Percentiles rank a stretch among this genome's conserved stretches.
Conservation (phyloP, 2,113 vertebrate species). For the Ceyx melanurus region DNA sequence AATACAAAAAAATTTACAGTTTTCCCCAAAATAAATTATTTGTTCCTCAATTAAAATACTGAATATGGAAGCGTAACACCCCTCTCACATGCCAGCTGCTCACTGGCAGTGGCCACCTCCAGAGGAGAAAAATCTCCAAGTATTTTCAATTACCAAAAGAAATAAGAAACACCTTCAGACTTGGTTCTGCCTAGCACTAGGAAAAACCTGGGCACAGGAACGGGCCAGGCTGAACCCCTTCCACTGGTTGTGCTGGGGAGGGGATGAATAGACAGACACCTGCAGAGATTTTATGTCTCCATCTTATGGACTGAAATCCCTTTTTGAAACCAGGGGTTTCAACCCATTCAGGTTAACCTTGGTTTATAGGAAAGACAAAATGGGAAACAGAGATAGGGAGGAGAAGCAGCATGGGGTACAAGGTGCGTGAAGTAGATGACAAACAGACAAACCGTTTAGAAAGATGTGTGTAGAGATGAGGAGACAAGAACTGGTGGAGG, state of each 20-base stretch:
- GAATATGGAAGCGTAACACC: slow-evolving; percentile 54
- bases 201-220: not conserved
- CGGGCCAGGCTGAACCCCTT: not conserved
- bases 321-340: not conserved
- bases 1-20: slow-evolving; percentile 58
- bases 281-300: not conserved
- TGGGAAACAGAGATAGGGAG: not conserved
- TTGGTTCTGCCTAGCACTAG: not conserved
- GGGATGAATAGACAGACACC: not conserved
- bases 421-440: not conserved
- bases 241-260: not conserved
- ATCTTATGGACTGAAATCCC: not conserved
- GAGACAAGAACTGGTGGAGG: not conserved
- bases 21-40: slow-evolving; percentile 61
- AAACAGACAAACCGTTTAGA: not conserved
- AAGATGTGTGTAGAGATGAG: not conserved
- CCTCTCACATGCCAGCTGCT: slow-evolving; percentile 2
- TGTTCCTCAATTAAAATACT: slow-evolving; percentile 62
- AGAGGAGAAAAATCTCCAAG: not conserved
- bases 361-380: not conserved
- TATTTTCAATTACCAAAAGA: not conserved
- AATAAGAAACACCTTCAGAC: slow-evolving; percentile 1
- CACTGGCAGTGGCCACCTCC: not conserved
- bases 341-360: not conserved
- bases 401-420: not conserved